These are phyloP conservation scores for Apis laboriosa DNA, from an alignment of 1,140 invertebrate species.

Conservation along the genomic window DNA sequence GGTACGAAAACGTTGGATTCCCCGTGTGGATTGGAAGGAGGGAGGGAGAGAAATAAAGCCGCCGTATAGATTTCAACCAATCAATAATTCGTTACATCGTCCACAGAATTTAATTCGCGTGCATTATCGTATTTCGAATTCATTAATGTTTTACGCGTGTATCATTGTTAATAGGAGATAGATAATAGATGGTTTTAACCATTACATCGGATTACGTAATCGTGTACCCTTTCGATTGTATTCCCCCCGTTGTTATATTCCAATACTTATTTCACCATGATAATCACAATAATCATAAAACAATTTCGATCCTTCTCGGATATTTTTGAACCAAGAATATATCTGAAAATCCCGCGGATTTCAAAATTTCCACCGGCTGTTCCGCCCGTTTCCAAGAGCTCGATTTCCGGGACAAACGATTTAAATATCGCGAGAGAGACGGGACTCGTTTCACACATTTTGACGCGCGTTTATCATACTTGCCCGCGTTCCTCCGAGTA, in stretches of 20 bases:
- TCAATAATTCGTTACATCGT: no score
- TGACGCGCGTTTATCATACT: no score
- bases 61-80: background rate
- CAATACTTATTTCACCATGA: background rate
- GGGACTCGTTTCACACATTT: no score
- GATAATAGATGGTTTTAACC: background rate
- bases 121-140: no score
- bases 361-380: background rate
- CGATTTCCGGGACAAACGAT: background rate
- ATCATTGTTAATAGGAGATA: background rate
- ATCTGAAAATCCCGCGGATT: no score
- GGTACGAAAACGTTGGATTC: background rate
- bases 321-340: no score
- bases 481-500: background rate
- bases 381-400: no score
- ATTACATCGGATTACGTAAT: background rate
- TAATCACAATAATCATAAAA: no score
- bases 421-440: background rate
- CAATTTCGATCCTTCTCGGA: no score
- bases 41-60: background rate
- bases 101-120: background rate
- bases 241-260: background rate
- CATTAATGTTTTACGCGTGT: background rate
- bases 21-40: no score
- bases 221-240: background rate